phyloP scores from a whole-genome alignment of 2,113 vertebrate species.

The Semnornis frantzii region DNA sequence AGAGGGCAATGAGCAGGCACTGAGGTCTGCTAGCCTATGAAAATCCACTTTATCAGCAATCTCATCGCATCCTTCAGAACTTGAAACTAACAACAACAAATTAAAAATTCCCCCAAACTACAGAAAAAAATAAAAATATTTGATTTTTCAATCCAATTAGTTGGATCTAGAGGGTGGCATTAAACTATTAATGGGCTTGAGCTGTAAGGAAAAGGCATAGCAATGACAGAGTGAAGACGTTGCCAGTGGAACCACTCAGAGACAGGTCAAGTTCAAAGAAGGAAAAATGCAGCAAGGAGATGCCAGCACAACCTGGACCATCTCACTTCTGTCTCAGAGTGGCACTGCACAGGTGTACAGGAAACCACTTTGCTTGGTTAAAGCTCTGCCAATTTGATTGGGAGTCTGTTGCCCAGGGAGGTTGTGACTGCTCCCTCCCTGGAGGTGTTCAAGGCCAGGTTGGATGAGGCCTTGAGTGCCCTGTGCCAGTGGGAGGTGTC shows the following conservation, averaged over 20 bases:
- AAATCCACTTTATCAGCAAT: not conserved
- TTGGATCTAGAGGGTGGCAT: not conserved
- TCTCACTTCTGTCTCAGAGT: not conserved
- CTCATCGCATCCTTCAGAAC: not conserved
- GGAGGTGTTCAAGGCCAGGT: too few species aligned
- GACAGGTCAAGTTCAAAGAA: constrained; percentile 8
- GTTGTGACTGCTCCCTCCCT: too few species aligned
- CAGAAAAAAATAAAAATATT: not conserved
- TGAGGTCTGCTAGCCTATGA: not conserved
- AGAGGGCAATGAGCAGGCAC: not conserved
- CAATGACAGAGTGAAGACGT: not conserved
- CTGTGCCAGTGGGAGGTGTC: too few species aligned
- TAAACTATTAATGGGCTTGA: not conserved
- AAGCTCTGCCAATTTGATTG: not conserved
- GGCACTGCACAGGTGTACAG: not conserved
- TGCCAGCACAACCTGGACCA: not conserved
- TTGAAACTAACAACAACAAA: not conserved
- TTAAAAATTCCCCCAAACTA: not conserved
- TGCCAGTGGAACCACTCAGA: not conserved
- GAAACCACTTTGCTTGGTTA: not conserved
- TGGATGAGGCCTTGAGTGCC: too few species aligned
- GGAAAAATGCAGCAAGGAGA: not conserved
- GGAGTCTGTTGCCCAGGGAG: not conserved
- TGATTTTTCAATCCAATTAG: not conserved
- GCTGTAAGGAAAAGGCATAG: not conserved